phyloP scores from a whole-genome alignment of 2,888 invertebrate genomes.

The Pristionchus japonicus region DNA sequence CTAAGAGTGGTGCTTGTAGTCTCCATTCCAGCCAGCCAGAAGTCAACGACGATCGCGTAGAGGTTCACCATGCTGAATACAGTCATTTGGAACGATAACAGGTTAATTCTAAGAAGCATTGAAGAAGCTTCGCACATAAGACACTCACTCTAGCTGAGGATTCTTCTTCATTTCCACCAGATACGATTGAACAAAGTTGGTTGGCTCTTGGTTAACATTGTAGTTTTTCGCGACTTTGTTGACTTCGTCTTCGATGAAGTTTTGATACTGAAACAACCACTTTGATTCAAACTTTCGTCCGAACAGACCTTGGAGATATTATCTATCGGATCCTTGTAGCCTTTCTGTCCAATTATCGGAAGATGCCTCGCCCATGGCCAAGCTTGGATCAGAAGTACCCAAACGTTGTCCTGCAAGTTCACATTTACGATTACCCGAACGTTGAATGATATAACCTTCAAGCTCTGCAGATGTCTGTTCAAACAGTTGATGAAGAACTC shows the following conservation, averaged over 20 bases:
- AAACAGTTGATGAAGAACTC: conserved; percentile 51
- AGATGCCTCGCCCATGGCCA: neutral
- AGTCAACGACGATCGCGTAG: conserved; percentile 51
- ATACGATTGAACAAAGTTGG: conserved; percentile 35
- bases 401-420: neutral
- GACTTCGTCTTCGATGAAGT: conserved; percentile 41
- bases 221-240: neutral
- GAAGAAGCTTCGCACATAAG: too few species aligned
- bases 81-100: neutral
- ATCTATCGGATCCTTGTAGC: neutral
- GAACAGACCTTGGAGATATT: neutral
- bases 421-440: neutral
- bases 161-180: conserved; percentile 33
- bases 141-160: conserved; percentile 9
- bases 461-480: conserved; percentile 33
- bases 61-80: conserved; percentile 41
- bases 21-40: conserved; percentile 67
- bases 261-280: neutral
- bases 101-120: too few species aligned
- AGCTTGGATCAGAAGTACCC: neutral
- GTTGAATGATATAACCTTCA: neutral
- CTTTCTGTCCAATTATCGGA: neutral
- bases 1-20: conserved; percentile 59
- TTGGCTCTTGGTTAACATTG: neutral
- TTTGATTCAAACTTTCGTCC: neutral